Conservation (phyloP, 2,113 vertebrate genomes). For the Gopherus evgoodei region DNA sequence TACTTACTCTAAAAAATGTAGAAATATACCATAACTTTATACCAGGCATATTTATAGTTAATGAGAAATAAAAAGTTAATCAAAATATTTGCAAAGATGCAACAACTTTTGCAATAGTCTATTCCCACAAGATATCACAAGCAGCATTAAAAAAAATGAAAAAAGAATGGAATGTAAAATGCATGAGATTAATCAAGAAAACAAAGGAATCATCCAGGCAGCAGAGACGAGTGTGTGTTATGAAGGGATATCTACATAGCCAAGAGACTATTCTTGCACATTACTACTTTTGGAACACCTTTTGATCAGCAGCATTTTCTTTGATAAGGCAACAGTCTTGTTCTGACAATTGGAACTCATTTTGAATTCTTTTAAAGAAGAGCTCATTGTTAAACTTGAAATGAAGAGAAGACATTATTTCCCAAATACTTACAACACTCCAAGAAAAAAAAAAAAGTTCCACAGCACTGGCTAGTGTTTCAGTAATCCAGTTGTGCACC, state of each 20-base stretch:
- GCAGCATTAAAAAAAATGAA: background rate
- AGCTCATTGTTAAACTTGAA: background rate
- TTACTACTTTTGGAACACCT: background rate
- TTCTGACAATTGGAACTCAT: background rate
- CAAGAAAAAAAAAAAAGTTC: background rate
- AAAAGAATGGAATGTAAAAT: background rate
- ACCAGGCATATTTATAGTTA: background rate
- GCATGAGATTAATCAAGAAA: background rate
- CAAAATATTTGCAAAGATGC: background rate
- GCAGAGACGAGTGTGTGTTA: background rate
- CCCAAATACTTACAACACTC: background rate
- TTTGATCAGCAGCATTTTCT: background rate
- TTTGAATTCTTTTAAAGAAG: background rate
- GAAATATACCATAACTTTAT: background rate
- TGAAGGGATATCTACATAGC: background rate
- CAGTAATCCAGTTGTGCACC: background rate
- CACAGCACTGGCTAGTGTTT: background rate
- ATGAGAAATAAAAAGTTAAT: background rate
- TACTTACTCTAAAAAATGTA: background rate
- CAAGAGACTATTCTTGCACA: background rate
- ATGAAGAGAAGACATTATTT: background rate
- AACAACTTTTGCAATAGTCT: background rate
- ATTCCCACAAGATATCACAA: background rate
- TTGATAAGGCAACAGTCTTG: background rate
- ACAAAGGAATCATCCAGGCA: background rate